These are phyloP conservation scores for Poecilia latipinna DNA, from an alignment of 2,113 vertebrate genomes.

Conservation along the genomic window DNA sequence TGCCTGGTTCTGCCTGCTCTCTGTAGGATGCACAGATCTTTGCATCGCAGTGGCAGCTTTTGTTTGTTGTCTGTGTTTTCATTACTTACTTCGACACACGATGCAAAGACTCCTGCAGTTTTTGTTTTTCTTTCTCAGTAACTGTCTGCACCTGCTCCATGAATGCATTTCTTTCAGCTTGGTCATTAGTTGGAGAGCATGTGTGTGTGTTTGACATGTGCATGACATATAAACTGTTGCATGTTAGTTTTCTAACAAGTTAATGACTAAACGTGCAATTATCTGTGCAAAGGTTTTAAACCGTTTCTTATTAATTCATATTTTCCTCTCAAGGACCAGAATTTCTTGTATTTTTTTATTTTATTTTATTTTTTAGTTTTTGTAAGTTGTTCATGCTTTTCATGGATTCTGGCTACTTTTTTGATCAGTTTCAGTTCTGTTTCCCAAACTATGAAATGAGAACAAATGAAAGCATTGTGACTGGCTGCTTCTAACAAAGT, in stretches of 20 bases:
- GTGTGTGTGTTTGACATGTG: conserved; percentile 4
- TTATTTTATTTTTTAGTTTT: not conserved
- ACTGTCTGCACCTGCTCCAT: conserved; percentile 5
- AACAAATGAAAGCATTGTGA: no score
- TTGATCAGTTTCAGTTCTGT: not conserved
- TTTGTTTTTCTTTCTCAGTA: conserved; percentile 5
- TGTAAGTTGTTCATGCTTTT: not conserved
- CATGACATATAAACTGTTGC: conserved; percentile 13
- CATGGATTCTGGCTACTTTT: not conserved
- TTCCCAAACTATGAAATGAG: no score
- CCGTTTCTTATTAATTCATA: not conserved
- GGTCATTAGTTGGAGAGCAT: not conserved
- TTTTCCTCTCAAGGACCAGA: not conserved
- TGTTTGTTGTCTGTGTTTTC: not conserved
- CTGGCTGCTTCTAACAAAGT: not conserved
- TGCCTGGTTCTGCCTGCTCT: conserved; percentile 54
- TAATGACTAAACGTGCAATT: not conserved
- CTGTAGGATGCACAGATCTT: conserved; percentile 48
- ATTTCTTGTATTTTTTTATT: not conserved
- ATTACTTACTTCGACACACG: conserved; percentile 9
- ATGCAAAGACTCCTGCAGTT: conserved; percentile 53
- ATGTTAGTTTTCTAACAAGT: conserved; percentile 27
- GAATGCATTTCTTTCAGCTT: conserved; percentile 11
- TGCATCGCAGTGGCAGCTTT: conserved; percentile 39
- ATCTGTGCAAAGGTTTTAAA: conserved; percentile 4